Evolutionary conservation across 2,797 vertebrate genomes (phyloP).

Genomic region (Hippocampus kuda): DNA sequence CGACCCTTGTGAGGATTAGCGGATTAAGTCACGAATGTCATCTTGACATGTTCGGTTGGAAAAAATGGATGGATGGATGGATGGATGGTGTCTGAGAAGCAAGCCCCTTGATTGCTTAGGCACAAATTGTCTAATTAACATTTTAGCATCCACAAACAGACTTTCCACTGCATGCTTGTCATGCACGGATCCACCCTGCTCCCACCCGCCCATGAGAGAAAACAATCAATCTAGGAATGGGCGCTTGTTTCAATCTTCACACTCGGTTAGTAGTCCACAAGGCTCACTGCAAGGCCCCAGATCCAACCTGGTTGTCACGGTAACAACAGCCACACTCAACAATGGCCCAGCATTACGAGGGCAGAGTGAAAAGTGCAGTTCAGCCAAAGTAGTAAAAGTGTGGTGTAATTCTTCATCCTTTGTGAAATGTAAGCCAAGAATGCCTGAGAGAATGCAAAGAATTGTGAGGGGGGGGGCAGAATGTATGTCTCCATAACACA

Average conservation of each 20-base stretch:
- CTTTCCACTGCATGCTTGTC: no score
- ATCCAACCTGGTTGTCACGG: not conserved
- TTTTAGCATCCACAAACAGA: no score
- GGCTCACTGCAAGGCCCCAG: not conserved
- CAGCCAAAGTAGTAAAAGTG: not conserved
- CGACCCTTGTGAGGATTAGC: no score
- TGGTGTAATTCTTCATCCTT: not conserved
- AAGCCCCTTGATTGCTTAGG: no score
- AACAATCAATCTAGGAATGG: not conserved
- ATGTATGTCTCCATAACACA: no score
- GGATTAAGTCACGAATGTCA: no score
- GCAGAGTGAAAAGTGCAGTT: not conserved
- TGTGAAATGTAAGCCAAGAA: not conserved
- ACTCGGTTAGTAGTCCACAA: not conserved
- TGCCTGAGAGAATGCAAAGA: not conserved
- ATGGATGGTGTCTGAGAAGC: no score
- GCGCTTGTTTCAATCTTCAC: not conserved
- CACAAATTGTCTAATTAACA: not conserved
- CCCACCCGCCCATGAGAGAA: not conserved
- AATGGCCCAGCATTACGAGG: not conserved
- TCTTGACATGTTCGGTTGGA: no score
- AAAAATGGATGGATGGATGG: no score
- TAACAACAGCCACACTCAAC: not conserved
- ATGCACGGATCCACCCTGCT: not conserved
- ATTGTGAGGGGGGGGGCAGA: not conserved